Percentiles rank a stretch among this genome's conserved stretches.
Conservation (phyloP, 2,113 vertebrate genomes). For the Sapajus apella region DNA sequence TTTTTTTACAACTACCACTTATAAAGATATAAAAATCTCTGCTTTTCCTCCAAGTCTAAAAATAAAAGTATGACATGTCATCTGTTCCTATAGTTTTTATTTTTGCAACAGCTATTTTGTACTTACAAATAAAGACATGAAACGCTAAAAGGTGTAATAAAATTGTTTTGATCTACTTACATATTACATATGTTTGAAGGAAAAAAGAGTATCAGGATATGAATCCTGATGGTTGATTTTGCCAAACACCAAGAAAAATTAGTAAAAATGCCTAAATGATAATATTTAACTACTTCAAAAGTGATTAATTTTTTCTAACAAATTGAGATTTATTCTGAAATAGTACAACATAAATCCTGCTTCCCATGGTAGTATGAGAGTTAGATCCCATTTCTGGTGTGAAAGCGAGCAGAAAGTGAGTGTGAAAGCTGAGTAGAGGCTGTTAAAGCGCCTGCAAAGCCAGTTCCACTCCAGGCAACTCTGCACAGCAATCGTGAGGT, state of each 20-base stretch:
- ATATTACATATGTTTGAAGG: not conserved
- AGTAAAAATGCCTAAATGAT: not conserved
- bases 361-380: not conserved
- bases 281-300: not conserved
- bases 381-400: not conserved
- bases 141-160: not conserved
- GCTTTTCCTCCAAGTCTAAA: slow-evolving; percentile 22
- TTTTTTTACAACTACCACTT: not conserved
- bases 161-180: not conserved
- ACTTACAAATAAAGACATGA: not conserved
- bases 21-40: not conserved
- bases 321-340: not conserved
- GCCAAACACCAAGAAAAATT: not conserved
- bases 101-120: not conserved
- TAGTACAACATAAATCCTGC: not conserved
- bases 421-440: not conserved
- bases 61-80: not conserved
- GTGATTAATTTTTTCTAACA: not conserved
- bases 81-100: not conserved
- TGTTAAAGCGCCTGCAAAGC: too few relatives aligned
- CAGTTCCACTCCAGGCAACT: not conserved
- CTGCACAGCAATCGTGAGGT: accelerated
- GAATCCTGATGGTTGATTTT: not conserved
- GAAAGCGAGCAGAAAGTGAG: not conserved
- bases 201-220: not conserved